phyloP scores from a whole-genome alignment of 2,888 invertebrate genomes.

The Allophyes oxyacanthae region DNA sequence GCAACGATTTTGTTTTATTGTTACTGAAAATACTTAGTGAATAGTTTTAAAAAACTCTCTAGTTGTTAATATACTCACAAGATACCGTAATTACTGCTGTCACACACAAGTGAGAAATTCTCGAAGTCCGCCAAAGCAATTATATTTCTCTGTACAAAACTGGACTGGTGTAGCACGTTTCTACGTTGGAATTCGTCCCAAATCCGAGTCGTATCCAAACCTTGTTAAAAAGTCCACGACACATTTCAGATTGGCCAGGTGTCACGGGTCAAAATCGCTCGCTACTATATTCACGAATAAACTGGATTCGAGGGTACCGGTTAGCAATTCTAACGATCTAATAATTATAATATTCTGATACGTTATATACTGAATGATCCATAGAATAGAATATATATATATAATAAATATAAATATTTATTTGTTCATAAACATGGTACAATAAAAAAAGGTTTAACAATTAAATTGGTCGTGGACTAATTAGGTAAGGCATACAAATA shows the following conservation, averaged over 20 bases:
- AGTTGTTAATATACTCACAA: neutral
- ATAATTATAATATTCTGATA: conserved; percentile 19
- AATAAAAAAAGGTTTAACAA: too few relatives aligned
- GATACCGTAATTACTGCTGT: conserved; percentile 12
- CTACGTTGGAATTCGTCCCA: conserved; percentile 30
- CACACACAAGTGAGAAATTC: conserved; percentile 6
- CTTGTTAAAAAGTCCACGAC: conserved; percentile 57
- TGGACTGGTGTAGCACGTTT: conserved; percentile 26
- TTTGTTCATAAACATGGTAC: too few relatives aligned
- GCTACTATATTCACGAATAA: conserved; percentile 13
- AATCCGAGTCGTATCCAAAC: conserved; percentile 46
- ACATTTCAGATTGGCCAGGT: conserved; percentile 53
- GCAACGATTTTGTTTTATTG: too few relatives aligned
- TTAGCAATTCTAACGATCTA: conserved; percentile 16
- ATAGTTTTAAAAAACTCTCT: too few relatives aligned
- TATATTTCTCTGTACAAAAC: conserved; percentile 37
- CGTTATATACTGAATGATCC: conserved; percentile 4
- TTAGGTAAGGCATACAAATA: too few relatives aligned
- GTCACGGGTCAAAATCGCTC: conserved; percentile 39
- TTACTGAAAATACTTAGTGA: too few relatives aligned
- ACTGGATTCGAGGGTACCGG: conserved; percentile 1
- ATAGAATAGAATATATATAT: too few relatives aligned
- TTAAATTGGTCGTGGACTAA: too few relatives aligned
- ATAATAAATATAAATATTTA: too few relatives aligned
- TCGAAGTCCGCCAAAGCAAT: conserved; percentile 15